Evolutionary conservation across 1,140 invertebrate species (phyloP).

Genomic region (Nephila pilipes): DNA sequence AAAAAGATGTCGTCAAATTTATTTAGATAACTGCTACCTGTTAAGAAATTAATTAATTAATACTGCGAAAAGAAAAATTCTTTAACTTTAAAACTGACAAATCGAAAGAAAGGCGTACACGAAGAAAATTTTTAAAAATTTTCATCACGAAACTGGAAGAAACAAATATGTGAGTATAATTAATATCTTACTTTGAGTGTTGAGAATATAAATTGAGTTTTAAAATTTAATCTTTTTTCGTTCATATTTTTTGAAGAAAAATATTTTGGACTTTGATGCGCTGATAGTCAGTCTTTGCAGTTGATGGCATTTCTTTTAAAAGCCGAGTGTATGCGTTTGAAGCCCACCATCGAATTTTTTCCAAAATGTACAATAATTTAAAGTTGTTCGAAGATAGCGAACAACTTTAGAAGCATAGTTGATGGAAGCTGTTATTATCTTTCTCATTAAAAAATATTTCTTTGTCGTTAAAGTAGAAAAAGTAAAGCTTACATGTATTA

Average conservation of each 20-base stretch:
- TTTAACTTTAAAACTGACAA: slow-evolving; percentile 19
- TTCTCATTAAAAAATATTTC: too few relatives aligned
- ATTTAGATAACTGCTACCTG: slow-evolving; percentile 46
- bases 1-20: slow-evolving; percentile 37
- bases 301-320: too few relatives aligned
- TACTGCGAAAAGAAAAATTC: background rate
- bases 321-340: too few relatives aligned
- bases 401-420: too few relatives aligned
- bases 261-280: background rate
- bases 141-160: too few relatives aligned
- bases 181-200: background rate
- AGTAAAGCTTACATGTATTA: too few relatives aligned
- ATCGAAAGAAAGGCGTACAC: background rate
- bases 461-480: too few relatives aligned
- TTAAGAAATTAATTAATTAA: slow-evolving; percentile 70
- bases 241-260: background rate
- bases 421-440: too few relatives aligned
- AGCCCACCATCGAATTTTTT: too few relatives aligned
- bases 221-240: background rate
- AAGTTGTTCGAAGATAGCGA: too few relatives aligned
- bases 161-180: background rate
- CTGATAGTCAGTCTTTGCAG: too few relatives aligned
- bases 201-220: slow-evolving; percentile 12
- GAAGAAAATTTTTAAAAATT: background rate
- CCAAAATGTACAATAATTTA: too few relatives aligned